phyloP scores from a whole-genome alignment of 2,797 vertebrate genomes.

The Pristis pectinata region DNA sequence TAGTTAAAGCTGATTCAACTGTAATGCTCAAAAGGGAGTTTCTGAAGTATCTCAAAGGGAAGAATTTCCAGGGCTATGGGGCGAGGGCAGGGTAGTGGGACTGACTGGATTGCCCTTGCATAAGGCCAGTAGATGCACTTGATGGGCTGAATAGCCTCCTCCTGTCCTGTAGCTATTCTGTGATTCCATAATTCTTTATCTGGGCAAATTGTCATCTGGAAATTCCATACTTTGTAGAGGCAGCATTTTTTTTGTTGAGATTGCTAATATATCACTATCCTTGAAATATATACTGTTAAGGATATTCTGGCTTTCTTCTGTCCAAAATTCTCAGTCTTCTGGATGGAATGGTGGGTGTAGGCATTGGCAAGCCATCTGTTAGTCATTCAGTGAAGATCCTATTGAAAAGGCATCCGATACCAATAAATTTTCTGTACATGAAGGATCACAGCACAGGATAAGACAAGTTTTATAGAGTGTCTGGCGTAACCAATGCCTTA shows the following conservation, averaged over 20 bases:
- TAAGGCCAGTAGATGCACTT: too few relatives aligned
- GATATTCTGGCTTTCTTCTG: neutral
- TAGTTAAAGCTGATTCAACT: too few relatives aligned
- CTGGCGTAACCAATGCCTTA: conserved; percentile 35
- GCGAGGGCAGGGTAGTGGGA: too few relatives aligned
- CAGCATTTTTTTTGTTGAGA: neutral
- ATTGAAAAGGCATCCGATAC: conserved; percentile 35
- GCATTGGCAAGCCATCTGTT: conserved; percentile 34
- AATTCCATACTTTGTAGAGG: neutral
- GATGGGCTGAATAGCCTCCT: too few relatives aligned
- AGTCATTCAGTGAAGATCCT: conserved; percentile 21
- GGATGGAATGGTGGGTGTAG: neutral
- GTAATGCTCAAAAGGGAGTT: too few relatives aligned
- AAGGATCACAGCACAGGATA: conserved; percentile 38
- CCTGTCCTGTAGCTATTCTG: too few relatives aligned
- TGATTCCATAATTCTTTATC: too few relatives aligned
- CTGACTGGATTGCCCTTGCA: too few relatives aligned
- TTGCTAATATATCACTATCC: neutral
- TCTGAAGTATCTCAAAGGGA: too few relatives aligned
- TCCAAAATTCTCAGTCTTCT: neutral
- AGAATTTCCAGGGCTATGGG: too few relatives aligned
- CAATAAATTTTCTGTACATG: conserved; percentile 28
- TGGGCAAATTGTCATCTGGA: too few relatives aligned
- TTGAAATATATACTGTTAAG: neutral
- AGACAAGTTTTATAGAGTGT: conserved; percentile 37